Percentiles rank a stretch among this genome's conserved stretches.
These are phyloP conservation scores for Eilema griseolum DNA, from an alignment of 2,888 invertebrate genomes.

Conservation along the genomic window DNA sequence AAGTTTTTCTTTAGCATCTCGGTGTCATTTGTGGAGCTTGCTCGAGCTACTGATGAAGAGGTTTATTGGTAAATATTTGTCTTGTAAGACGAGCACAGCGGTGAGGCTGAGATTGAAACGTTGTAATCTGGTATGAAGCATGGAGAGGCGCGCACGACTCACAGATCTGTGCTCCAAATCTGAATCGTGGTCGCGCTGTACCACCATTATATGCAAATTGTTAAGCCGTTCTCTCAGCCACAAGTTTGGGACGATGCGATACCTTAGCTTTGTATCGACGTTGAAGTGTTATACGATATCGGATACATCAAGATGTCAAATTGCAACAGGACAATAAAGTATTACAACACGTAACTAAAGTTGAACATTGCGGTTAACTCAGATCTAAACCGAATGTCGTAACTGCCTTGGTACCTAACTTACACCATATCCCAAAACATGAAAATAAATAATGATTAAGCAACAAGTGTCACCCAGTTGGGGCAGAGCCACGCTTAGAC, in stretches of 20 bases:
- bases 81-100: slow-evolving; percentile 2
- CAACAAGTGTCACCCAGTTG: slow-evolving; percentile 72
- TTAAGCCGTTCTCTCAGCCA: slow-evolving; percentile 63
- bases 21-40: slow-evolving; percentile 49
- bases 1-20: slow-evolving; percentile 56
- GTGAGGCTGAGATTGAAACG: slow-evolving; percentile 62
- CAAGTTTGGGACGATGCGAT: slow-evolving; percentile 69
- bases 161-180: slow-evolving; percentile 80
- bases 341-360: not conserved
- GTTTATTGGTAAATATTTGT: slow-evolving; percentile 54
- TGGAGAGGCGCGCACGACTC: slow-evolving; percentile 69
- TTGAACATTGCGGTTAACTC: not conserved
- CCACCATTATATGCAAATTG: slow-evolving; percentile 81
- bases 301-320: slow-evolving; percentile 36
- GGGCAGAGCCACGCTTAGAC: slow-evolving; percentile 54
- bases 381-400: slow-evolving; percentile 9
- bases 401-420: slow-evolving; percentile 49
- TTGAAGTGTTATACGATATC: slow-evolving; percentile 35
- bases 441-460: slow-evolving; percentile 73
- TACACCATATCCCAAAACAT: slow-evolving; percentile 58
- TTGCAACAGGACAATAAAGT: slow-evolving; percentile 10
- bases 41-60: slow-evolving; percentile 51
- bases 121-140: slow-evolving; percentile 67
- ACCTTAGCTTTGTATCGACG: slow-evolving; percentile 48
- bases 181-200: slow-evolving; percentile 75